Evolutionary conservation across 2,888 invertebrate genomes (phyloP).

Genomic region (Andrena dorsata): DNA sequence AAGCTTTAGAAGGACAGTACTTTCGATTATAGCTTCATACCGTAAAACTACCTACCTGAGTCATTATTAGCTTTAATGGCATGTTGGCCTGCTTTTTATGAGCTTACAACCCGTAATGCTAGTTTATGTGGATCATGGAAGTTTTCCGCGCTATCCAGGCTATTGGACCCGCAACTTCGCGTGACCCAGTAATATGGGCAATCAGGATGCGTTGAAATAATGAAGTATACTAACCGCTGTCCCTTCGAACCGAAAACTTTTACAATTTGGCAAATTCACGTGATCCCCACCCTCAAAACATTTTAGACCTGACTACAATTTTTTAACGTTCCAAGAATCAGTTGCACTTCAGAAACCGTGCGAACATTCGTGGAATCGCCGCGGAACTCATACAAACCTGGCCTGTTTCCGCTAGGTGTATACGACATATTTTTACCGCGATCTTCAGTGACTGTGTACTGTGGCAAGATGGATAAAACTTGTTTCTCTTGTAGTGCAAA

Average conservation of each 20-base stretch:
- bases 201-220: constrained; percentile 4
- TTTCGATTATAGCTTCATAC: neutral
- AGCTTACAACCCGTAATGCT: constrained; percentile 2
- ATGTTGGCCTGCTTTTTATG: neutral
- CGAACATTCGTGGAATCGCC: neutral
- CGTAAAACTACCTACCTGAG: neutral
- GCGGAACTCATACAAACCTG: too few relatives aligned
- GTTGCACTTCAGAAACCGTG: constrained; percentile 2
- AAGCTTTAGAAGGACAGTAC: neutral
- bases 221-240: neutral
- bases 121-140: constrained; percentile 2
- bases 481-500: constrained; percentile 4
- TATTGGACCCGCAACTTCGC: neutral
- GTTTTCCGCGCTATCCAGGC: neutral
- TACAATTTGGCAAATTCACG: constrained; percentile 4
- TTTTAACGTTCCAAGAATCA: neutral
- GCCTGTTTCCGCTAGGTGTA: too few relatives aligned
- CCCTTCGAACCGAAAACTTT: constrained; percentile 8
- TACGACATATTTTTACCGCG: constrained; percentile 1
- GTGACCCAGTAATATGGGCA: neutral
- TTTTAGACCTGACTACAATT: neutral
- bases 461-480: constrained; percentile 2
- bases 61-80: neutral
- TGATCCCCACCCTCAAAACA: constrained; percentile 4
- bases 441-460: neutral